Evolutionary conservation across 2,888 invertebrate genomes (phyloP), one percentile per base, ranked within the genome.

Genomic region (Parochlus steinenii): DNA sequence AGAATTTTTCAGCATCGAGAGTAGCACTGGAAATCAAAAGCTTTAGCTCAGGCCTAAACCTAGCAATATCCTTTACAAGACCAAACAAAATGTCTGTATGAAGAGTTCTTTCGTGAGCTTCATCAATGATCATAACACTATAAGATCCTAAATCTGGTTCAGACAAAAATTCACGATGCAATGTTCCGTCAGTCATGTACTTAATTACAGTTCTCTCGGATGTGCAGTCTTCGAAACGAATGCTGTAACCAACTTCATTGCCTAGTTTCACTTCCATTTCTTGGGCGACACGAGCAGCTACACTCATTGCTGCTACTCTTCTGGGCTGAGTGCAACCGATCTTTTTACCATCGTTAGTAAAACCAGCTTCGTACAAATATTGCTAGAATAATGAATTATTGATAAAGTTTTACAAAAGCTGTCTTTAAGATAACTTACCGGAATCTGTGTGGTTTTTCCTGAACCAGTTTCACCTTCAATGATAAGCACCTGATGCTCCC

Each of bases 261-360:
- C 97, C 98, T 17, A 98, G 64, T 62, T 97, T 98, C 0, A 87
- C 83, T 44, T 75, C 74, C 86, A 97, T 89, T 69, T 99, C 98
- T 54, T 97, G 86, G 3, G 97, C 87, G 2, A 99, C 98, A 54
- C 98, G 72, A 4, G 95, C 82, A 14, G 98, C 89, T 15, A 99
- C 98, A n/a, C 92, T 92, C 98, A 98, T 99, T 3, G 98, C 95
- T 15, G 98, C 98, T 3, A 99, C 98, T 56, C 98, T 67, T 43
- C 97, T 66, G 0, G 98, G 97, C 56, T 95, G 93, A 0, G 97
- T 98, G 52, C 97, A 98, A 2, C 95, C 97, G 48, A 97, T 86
- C 58, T 80, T 78, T 62, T 85, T 87, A 23, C 73, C 77, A 51
- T 79, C 75, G 33, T 71, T 62, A 2, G 83, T 81, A 49, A 80